A percentile compares a stretch with the other conserved stretches of the same genome.
phyloP scores from a whole-genome alignment of 1,140 invertebrate genomes.

The Bombus soroeensis region DNA sequence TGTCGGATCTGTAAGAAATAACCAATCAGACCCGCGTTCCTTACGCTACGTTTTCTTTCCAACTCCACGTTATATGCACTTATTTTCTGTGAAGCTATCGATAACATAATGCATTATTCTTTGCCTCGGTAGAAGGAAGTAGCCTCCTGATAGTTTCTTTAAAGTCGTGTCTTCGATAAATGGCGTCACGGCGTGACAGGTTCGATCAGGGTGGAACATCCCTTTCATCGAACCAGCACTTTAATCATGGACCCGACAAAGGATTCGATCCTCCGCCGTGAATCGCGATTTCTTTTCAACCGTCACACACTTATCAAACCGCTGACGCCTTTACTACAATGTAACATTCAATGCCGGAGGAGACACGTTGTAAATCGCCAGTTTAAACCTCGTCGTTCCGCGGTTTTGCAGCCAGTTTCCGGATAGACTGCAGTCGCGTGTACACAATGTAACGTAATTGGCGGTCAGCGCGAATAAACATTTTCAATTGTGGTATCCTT shows the following conservation, averaged over 20 bases:
- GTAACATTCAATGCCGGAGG: conserved; percentile 35
- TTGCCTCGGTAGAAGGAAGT: not conserved
- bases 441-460: conserved; percentile 41
- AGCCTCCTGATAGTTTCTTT: not conserved
- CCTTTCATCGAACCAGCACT: conserved; percentile 34
- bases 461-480: conserved; percentile 23
- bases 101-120: not conserved
- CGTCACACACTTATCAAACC: conserved; percentile 60
- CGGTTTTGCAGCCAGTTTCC: conserved; percentile 38
- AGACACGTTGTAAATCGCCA: conserved; percentile 69
- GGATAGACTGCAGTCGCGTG: conserved; percentile 7
- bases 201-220: conserved; percentile 24
- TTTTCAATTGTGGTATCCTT: conserved; percentile 15
- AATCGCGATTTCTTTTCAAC: conserved; percentile 70
- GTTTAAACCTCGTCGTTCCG: conserved; percentile 57
- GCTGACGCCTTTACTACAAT: conserved; percentile 69
- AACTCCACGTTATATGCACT: no score
- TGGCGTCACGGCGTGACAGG: conserved; percentile 42
- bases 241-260: conserved; percentile 61
- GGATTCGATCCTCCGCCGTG: conserved; percentile 60
- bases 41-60: no score
- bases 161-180: not conserved
- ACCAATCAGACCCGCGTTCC: no score
- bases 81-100: not conserved
- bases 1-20: no score